Conservation (phyloP, 2,113 vertebrate genomes). For the Engystomops pustulosus region DNA sequence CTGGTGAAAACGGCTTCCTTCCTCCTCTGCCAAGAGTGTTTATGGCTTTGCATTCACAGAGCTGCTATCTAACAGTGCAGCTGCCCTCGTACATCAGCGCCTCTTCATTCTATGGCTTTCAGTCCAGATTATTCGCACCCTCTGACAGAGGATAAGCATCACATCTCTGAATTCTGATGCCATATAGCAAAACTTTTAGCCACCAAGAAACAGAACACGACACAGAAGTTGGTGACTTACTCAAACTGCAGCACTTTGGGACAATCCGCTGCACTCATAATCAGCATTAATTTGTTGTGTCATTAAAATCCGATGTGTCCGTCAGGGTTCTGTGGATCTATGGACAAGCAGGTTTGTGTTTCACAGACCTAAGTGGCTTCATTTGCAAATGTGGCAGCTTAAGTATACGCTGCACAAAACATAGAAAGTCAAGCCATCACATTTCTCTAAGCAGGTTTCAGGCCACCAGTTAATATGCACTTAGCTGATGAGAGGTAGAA, state of each 20-base stretch:
- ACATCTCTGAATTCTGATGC: not conserved
- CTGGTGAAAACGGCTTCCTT: slow-evolving; percentile 59
- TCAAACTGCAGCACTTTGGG: not conserved
- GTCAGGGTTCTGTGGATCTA: slow-evolving; percentile 42
- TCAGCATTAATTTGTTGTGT: slow-evolving; percentile 36
- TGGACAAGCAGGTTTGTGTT: slow-evolving; percentile 12
- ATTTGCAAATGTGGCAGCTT: slow-evolving; percentile 41
- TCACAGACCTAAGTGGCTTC: slow-evolving; percentile 20
- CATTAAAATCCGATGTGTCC: slow-evolving; percentile 7
- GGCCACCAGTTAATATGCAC: not conserved
- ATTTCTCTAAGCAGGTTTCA: not conserved
- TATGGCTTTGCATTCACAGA: slow-evolving; percentile 51
- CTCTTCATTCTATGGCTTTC: slow-evolving; percentile 22
- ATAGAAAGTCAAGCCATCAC: not conserved
- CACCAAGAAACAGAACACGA: not conserved
- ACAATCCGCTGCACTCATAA: not conserved
- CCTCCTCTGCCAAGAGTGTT: slow-evolving; percentile 56
- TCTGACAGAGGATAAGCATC: slow-evolving; percentile 11
- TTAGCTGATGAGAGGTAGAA: not conserved
- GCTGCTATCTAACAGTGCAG: slow-evolving; percentile 54
- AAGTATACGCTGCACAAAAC: slow-evolving; percentile 11
- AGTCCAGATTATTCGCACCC: slow-evolving; percentile 29
- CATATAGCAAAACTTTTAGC: not conserved
- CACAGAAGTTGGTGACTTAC: not conserved
- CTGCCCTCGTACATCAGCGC: slow-evolving; percentile 48